Evolutionary conservation across 2,797 vertebrate species (phyloP), one percentile per base, ranked within the genome.

Genomic region (Hoplostethus mediterraneus): DNA sequence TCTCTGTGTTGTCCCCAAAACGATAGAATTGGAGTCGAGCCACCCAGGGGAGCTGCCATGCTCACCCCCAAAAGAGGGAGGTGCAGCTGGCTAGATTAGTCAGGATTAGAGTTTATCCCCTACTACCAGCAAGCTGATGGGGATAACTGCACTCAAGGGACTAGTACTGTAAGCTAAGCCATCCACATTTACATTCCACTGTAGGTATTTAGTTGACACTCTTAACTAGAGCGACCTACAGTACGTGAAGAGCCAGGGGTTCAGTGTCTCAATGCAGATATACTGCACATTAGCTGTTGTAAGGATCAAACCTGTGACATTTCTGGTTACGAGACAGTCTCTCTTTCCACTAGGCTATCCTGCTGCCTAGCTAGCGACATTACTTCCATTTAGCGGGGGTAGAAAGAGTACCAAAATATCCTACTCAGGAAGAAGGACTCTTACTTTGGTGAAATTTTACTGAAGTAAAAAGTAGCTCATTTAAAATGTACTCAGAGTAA

Each of bases 51-150:
- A 79, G 60, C 51, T 16, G 69, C 65, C 67, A 78, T 44, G 40
- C 42, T 68, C 8, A 2, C 57, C 75, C 61, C 28, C 28, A 79
- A 81, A 83, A 51, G 57, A 66, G 69, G 84, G 83, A 83, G 81
- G 83, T 84, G 81, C 87, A 83, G 63, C 74, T 82, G 74, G 82
- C 42, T 75, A 80, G 87, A 92, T 92, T 92, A 91, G 73, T 80
- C 53, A 55, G 82, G 87, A 90, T 93, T 93, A 91, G 40, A 62
- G 75, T 86, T 91, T 69, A 89, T 90, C 83, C 77, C 38, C 56
- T 67, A 71, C 77, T 85, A 82, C 76, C 9, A 79, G 86, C 79
- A 86, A 81, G 65, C 79, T 77, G 76, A 88, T 83, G 81, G 61
- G 75, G 78, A 87, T 81, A 80, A 88, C 73, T 16, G 63, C 73